phyloP scores from a whole-genome alignment of 2,888 invertebrate genomes.

The Portevinia maculata region DNA sequence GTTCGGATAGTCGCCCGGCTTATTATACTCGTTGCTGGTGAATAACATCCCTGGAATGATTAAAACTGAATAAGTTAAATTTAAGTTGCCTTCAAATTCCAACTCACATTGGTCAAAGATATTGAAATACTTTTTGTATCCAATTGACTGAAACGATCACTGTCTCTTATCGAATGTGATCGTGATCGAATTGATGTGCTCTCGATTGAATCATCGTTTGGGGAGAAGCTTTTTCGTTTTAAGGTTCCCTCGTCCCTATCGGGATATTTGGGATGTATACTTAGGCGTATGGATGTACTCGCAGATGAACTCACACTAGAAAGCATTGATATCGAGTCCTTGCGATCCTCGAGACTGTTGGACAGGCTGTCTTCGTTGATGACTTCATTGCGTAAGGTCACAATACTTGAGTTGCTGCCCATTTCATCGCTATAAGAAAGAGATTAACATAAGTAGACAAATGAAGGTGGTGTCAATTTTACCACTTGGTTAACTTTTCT shows the following conservation, averaged over 20 bases:
- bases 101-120: conserved; percentile 81
- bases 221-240: conserved; percentile 78
- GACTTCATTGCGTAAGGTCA: conserved; percentile 80
- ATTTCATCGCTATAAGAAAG: conserved; percentile 76
- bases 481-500: conserved; percentile 77
- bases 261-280: conserved; percentile 79
- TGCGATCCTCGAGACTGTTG: conserved; percentile 74
- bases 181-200: conserved; percentile 79
- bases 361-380: conserved; percentile 74
- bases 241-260: conserved; percentile 80
- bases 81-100: not conserved
- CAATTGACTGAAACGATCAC: conserved; percentile 76
- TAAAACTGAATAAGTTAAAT: conserved; percentile 6
- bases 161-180: conserved; percentile 77
- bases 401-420: conserved; percentile 79
- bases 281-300: conserved; percentile 79
- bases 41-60: conserved; percentile 87
- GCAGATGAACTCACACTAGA: conserved; percentile 81
- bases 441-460: not conserved
- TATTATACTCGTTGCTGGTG: conserved; percentile 87
- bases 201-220: conserved; percentile 78
- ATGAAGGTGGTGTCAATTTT: not conserved
- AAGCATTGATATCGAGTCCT: conserved; percentile 80
- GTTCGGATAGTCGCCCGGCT: conserved; percentile 87
- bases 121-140: conserved; percentile 76